Conservation (phyloP, 1,140 invertebrate species). For the Hycleus phaleratus region DNA sequence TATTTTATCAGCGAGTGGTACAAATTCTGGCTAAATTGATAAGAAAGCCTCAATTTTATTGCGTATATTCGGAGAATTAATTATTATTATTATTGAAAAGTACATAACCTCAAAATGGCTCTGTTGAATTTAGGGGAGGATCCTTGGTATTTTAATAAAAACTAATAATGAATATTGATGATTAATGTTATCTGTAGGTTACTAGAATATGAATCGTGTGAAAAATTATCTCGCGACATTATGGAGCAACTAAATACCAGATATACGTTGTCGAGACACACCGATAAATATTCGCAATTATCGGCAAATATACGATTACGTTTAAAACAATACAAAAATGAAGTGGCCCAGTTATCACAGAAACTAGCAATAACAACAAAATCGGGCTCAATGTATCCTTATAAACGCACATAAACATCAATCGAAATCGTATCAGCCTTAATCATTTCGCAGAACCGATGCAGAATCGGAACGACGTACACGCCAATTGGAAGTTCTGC, state of each 20-base stretch:
- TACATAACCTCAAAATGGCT: constrained; percentile 25
- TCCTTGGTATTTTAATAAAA: constrained; percentile 30
- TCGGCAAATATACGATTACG: constrained; percentile 52
- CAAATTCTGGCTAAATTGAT: no score
- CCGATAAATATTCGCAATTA: constrained; percentile 47
- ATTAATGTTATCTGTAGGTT: constrained; percentile 44
- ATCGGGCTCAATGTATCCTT: constrained; percentile 46
- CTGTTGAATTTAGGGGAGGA: constrained; percentile 35
- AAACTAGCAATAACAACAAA: constrained; percentile 47
- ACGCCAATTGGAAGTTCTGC: constrained; percentile 50
- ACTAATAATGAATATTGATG: constrained; percentile 2
- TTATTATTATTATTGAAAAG: no score
- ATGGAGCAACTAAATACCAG: constrained; percentile 51
- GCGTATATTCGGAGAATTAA: no score
- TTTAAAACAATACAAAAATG: constrained; percentile 53
- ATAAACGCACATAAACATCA: constrained; percentile 17
- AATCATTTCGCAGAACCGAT: constrained; percentile 39
- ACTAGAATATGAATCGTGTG: constrained; percentile 49
- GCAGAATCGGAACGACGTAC: constrained; percentile 55
- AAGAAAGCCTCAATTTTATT: no score
- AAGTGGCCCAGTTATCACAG: constrained; percentile 51
- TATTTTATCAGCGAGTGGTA: no score
- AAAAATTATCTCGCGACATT: neutral
- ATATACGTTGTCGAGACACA: constrained; percentile 45
- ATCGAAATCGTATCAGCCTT: no score